A percentile compares a stretch with the other conserved stretches of the same genome.
Evolutionary conservation across 1,140 invertebrate species (phyloP).

Genomic region (Ptiloglossa arizonensis): DNA sequence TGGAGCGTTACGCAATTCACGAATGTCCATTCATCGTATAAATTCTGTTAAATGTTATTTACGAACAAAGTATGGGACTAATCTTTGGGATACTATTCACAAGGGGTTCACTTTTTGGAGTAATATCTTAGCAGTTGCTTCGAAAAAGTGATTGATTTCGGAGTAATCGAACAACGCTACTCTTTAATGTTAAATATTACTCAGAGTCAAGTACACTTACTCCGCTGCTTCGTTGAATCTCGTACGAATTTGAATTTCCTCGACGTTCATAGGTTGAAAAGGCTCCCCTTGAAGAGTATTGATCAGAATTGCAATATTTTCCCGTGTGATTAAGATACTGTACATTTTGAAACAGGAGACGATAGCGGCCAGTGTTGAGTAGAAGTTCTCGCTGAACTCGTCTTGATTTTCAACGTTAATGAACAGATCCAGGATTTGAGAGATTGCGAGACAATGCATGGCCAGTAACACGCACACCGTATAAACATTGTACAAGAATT

Average conservation of each 20-base stretch:
- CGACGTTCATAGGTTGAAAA: conserved; percentile 28
- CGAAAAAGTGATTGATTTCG: too few species aligned
- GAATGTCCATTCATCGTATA: too few species aligned
- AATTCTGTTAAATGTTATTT: too few species aligned
- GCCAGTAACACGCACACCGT: neutral
- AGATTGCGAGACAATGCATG: neutral
- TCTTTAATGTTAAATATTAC: too few species aligned
- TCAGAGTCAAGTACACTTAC: too few species aligned
- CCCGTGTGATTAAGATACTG: conserved; percentile 40
- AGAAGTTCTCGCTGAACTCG: conserved; percentile 51
- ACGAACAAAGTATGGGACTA: too few species aligned
- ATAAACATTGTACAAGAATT: conserved; percentile 17
- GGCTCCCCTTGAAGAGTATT: conserved; percentile 17
- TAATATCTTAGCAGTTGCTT: too few species aligned
- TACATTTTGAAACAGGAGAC: conserved; percentile 45
- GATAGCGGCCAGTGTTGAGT: neutral
- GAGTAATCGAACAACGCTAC: too few species aligned
- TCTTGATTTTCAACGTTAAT: conserved; percentile 35
- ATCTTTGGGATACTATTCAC: too few species aligned
- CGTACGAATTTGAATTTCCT: conserved; percentile 50
- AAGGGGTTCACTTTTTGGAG: too few species aligned
- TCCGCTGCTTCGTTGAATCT: conserved; percentile 43
- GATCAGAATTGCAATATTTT: conserved; percentile 38
- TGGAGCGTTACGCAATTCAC: too few species aligned
- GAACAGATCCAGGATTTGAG: conserved; percentile 25